These are phyloP conservation scores for Speoplatyrhinus poulsoni DNA, from an alignment of 2,113 vertebrate species.

Conservation along the genomic window DNA sequence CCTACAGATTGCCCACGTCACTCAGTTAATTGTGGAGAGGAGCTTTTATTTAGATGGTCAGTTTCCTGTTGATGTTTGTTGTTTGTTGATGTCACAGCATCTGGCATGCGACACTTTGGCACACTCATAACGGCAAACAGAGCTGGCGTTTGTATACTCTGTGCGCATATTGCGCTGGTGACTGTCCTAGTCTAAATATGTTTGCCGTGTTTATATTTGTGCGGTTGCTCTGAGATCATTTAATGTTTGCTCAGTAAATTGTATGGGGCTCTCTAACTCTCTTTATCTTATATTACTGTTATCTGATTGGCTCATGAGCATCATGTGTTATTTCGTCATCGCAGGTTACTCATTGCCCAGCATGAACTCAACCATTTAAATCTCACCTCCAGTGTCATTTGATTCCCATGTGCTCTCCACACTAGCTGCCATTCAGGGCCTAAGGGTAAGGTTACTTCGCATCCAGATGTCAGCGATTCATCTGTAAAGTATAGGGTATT, in stretches of 20 bases:
- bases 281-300: not conserved
- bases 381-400: conserved; percentile 16
- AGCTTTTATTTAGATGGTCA: too few species aligned
- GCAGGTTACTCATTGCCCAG: not conserved
- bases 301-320: not conserved
- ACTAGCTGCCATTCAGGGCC: not conserved
- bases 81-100: too few species aligned
- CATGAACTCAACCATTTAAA: conserved; percentile 8
- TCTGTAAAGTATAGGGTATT: conserved; percentile 10
- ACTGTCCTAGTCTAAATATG: too few species aligned
- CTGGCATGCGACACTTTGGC: too few species aligned
- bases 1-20: too few species aligned
- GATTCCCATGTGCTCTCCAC: not conserved
- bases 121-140: conserved; percentile 11
- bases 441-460: conserved; percentile 24
- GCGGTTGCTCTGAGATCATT: conserved; percentile 31
- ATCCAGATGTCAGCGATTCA: conserved; percentile 18
- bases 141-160: conserved; percentile 10
- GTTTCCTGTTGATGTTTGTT: too few species aligned
- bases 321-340: not conserved
- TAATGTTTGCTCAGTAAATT: conserved; percentile 57
- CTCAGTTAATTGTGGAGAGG: too few species aligned
- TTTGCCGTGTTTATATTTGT: not conserved
- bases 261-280: conserved; percentile 19
- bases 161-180: conserved; percentile 3